These are phyloP conservation scores for Pica pica DNA, from an alignment of 2,113 vertebrate species.

Conservation along the genomic window DNA sequence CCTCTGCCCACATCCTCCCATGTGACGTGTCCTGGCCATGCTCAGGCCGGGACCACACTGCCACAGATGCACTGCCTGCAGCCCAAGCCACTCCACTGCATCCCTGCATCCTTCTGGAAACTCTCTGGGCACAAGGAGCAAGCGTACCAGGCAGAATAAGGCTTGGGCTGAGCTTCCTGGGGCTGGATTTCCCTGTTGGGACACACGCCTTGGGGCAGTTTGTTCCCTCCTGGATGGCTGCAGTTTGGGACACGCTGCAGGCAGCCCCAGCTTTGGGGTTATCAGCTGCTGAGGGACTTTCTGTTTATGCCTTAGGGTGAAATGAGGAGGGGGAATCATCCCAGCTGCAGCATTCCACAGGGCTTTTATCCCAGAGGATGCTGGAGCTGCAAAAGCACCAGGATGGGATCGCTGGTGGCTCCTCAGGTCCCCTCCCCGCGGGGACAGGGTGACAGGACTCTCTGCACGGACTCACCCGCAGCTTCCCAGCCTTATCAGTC, in stretches of 20 bases:
- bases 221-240: not conserved
- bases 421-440: accelerated
- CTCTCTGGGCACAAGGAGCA: not conserved
- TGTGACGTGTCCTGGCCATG: not conserved
- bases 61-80: accelerated
- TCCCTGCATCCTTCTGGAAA: not conserved
- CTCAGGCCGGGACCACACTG: not conserved
- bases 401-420: accelerated
- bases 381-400: not conserved
- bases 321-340: not conserved
- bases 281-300: not conserved
- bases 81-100: not conserved
- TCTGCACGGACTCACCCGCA: not conserved
- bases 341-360: not conserved
- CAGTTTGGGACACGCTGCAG: accelerated
- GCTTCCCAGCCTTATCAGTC: slow-evolving; percentile 28
- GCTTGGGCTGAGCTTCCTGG: not conserved
- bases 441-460: not conserved
- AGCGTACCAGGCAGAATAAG: not conserved
- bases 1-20: not conserved
- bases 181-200: not conserved
- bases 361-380: not conserved
- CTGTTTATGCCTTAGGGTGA: not conserved
- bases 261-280: not conserved
- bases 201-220: accelerated